phyloP scores from a whole-genome alignment of 2,113 vertebrate genomes.

The Bos taurus region ARS-UCD2.0 NC_037343.1:39693501-39694000 shows the following conservation, averaged over 20 bases:
- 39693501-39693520: too few relatives aligned
- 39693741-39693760: not conserved
- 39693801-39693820: not conserved
- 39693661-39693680: too few relatives aligned
- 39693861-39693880: fast-evolving
- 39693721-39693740: not conserved
- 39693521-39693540: too few relatives aligned
- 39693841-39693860: not conserved
- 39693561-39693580: too few relatives aligned
- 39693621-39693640: too few relatives aligned
- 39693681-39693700: too few relatives aligned
- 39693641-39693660: too few relatives aligned
- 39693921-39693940: not conserved
- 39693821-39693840: not conserved
- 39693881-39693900: not conserved
- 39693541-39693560: too few relatives aligned
- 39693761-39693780: not conserved
- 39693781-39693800: not conserved
- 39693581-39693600: too few relatives aligned
- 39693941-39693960: not conserved
- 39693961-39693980: not conserved
- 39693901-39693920: not conserved
- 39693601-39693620: too few relatives aligned
- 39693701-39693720: not conserved
- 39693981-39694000: not conserved